Base-by-base conservation (phyloP, 2,797 vertebrate genomes). In the Alectoris magna region DNA sequence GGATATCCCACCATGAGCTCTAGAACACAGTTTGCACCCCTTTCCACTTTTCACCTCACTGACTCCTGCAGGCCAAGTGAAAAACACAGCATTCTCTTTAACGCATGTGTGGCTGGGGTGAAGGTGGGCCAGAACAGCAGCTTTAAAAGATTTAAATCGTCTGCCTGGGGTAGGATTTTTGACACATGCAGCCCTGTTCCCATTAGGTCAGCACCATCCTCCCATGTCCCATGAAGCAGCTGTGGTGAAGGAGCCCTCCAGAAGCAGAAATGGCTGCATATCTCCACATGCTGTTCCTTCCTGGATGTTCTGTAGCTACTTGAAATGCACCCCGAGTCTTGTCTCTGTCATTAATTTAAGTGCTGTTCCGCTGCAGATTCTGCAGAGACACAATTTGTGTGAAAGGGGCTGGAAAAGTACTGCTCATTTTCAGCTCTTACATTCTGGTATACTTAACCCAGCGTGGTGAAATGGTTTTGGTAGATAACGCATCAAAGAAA, bases 21-120 rank as follows among this genome's bases (percentile, higher is more conserved):
- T 23, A 64, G 26, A 69, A 62, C 0, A 4, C 43, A 74, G 53
- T 75, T 69, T 39, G 7, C 56, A 15, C 36, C 46, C 39, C 1
- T 24, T 48, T 76, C 29, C 38, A 16, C 46, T 86, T 84, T 75
- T 59, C 26, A 44, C 46, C 21, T 80, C 31, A 64, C 79, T 6
- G 0, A 39, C 9, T 39, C 14, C 74, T 53, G 19, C 29, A 41
- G n/a, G 19, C 48, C 68, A 83, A 64, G 68, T 44, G 29, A 83
- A 87, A 87, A 58, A 77, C n/a, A 41, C 0, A 0, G 23, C 38
- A 19, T 71, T 63, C 75, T 71, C 10, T 29, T 67, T 79, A 59
- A 43, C 34, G 26, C 51, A 41, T 38, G 1, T 10, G 14, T 10
- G 9, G 6, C 38, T 0, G 1, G 34, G 44, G 29, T 31, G 17